These are phyloP conservation scores for Morone saxatilis DNA, from an alignment of 2,113 vertebrate genomes.

Conservation along the genomic window DNA sequence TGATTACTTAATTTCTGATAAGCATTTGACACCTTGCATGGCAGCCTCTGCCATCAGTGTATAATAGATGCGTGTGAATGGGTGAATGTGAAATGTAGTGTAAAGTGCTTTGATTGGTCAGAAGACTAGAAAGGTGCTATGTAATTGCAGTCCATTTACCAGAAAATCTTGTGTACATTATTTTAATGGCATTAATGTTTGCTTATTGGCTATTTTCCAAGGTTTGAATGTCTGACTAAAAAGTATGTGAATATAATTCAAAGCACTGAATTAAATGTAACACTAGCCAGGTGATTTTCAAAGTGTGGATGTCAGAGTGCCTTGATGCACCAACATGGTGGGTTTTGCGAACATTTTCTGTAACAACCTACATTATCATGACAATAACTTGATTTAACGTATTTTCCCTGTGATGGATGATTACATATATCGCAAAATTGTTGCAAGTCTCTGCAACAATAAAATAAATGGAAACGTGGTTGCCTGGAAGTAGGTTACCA, in stretches of 20 bases:
- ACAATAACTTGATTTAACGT: background rate
- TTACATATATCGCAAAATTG: background rate
- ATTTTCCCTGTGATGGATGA: background rate
- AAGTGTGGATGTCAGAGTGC: background rate
- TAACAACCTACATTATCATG: background rate
- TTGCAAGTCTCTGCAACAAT: background rate
- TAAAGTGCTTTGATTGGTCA: too few species aligned
- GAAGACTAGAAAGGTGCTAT: too few species aligned
- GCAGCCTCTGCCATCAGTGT: too few species aligned
- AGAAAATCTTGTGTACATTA: background rate
- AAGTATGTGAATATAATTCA: background rate
- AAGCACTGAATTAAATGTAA: background rate
- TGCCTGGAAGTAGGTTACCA: background rate
- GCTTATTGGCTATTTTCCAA: background rate
- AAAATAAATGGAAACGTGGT: background rate
- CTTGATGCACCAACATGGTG: background rate
- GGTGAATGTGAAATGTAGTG: too few species aligned
- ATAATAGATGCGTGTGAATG: too few species aligned
- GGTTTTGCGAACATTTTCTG: background rate
- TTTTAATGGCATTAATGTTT: background rate
- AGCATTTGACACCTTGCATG: too few species aligned
- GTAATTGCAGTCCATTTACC: too few species aligned
- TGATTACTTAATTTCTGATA: too few species aligned
- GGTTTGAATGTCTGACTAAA: slow-evolving; percentile 10
- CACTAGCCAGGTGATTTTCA: too few species aligned